phyloP scores from a whole-genome alignment of 1,140 invertebrate genomes.

The Euborellia annulipes region DNA sequence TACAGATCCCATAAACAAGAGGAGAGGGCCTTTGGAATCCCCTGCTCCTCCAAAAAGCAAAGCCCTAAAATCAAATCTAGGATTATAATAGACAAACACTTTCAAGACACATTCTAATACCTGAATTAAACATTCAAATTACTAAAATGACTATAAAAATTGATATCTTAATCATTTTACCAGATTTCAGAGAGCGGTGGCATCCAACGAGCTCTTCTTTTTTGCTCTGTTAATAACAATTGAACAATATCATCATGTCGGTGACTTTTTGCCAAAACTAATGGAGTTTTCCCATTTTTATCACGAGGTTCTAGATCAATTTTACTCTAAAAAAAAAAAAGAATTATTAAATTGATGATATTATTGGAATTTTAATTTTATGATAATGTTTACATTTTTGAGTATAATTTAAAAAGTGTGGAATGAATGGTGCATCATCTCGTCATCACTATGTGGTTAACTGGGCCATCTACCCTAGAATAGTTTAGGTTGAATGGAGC shows the following conservation, averaged over 20 bases:
- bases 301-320: conserved; percentile 70
- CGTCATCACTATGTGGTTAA: no score
- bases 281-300: conserved; percentile 80
- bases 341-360: no score
- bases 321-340: conserved; percentile 44
- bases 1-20: conserved; percentile 72
- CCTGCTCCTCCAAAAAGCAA: conserved; percentile 76
- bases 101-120: neutral
- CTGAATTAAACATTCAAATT: neutral
- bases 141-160: neutral
- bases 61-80: conserved; percentile 34
- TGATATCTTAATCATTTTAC: conserved; percentile 25
- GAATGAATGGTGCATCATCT: neutral
- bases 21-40: conserved; percentile 70
- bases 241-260: conserved; percentile 69
- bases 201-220: conserved; percentile 64
- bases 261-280: conserved; percentile 74
- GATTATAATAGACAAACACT: no score
- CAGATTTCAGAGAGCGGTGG: conserved; percentile 73
- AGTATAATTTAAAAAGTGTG: neutral
- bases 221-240: conserved; percentile 61
- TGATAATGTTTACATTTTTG: no score
- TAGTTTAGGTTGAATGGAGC: no score
- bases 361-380: no score
- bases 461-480: no score